A percentile compares a stretch with the other conserved stretches of the same genome.
Evolutionary conservation across 2,797 vertebrate genomes (phyloP).

Genomic region (Mastacembelus armatus): DNA sequence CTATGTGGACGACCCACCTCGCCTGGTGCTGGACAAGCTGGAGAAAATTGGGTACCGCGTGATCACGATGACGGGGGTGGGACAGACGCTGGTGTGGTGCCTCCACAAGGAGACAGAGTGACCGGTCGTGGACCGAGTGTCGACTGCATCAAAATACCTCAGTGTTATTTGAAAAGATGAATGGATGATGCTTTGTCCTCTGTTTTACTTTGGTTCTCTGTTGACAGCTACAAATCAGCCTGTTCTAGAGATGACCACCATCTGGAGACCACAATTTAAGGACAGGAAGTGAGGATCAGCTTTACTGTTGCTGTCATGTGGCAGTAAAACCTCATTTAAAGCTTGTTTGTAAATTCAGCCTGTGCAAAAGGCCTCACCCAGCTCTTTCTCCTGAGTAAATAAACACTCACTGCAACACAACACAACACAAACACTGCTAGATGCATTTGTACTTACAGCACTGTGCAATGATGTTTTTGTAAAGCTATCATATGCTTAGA

Average conservation of each 20-base stretch:
- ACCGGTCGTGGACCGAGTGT: not conserved
- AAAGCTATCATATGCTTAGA: conserved; percentile 31
- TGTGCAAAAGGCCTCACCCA: conserved; percentile 16
- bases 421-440: conserved; percentile 6
- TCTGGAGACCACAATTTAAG: no score
- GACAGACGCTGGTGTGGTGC: conserved; percentile 98
- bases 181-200: not conserved
- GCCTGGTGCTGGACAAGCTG: conserved; percentile 94
- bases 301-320: conserved; percentile 17
- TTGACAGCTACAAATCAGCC: not conserved
- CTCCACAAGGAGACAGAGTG: conserved; percentile 87
- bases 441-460: conserved; percentile 21
- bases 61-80: conserved; percentile 94
- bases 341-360: conserved; percentile 2
- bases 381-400: not conserved
- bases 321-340: conserved; percentile 6
- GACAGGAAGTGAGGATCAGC: not conserved
- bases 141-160: not conserved
- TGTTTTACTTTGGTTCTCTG: not conserved
- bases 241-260: no score
- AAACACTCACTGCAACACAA: no score
- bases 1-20: conserved; percentile 91
- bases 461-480: conserved; percentile 43
- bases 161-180: conserved; percentile 16
- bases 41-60: conserved; percentile 91